Conservation (phyloP, 2,888 invertebrate species). For the Coelinius sp. region DNA sequence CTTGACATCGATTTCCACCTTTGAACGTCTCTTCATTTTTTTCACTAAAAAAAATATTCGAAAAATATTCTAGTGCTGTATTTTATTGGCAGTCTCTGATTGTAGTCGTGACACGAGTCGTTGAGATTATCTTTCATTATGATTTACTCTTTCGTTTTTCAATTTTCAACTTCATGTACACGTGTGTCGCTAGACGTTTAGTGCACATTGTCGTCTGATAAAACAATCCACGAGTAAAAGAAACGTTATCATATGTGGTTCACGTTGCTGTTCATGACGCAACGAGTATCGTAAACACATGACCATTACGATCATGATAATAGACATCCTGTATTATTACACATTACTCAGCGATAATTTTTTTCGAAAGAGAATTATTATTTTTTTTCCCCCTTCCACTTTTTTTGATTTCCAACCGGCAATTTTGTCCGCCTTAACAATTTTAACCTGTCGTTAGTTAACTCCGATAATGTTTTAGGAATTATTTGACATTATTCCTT, state of each 20-base stretch:
- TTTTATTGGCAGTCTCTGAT: neutral
- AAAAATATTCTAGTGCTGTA: neutral
- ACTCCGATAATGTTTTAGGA: too few relatives aligned
- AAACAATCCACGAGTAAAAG: neutral
- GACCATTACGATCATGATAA: neutral
- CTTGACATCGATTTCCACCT: conserved; percentile 46
- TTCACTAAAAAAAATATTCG: neutral
- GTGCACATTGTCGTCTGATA: neutral
- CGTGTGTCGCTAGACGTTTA: neutral
- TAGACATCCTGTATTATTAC: neutral
- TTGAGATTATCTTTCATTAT: neutral
- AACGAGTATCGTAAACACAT: conserved; percentile 32
- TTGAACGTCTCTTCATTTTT: conserved; percentile 25
- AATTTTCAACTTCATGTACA: neutral
- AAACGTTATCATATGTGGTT: conserved; percentile 43
- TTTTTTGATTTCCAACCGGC: neutral
- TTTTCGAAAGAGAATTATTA: too few relatives aligned
- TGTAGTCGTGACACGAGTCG: neutral
- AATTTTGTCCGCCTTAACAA: too few relatives aligned
- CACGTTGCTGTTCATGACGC: conserved; percentile 35
- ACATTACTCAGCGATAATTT: neutral
- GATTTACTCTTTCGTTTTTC: neutral
- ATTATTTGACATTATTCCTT: too few relatives aligned
- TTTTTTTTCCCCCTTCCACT: neutral
- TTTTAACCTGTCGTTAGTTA: too few relatives aligned